A percentile compares a stretch with the other conserved stretches of the same genome.
Evolutionary conservation across 2,888 invertebrate species (phyloP).

Genomic region (Augochlorella aurata): DNA sequence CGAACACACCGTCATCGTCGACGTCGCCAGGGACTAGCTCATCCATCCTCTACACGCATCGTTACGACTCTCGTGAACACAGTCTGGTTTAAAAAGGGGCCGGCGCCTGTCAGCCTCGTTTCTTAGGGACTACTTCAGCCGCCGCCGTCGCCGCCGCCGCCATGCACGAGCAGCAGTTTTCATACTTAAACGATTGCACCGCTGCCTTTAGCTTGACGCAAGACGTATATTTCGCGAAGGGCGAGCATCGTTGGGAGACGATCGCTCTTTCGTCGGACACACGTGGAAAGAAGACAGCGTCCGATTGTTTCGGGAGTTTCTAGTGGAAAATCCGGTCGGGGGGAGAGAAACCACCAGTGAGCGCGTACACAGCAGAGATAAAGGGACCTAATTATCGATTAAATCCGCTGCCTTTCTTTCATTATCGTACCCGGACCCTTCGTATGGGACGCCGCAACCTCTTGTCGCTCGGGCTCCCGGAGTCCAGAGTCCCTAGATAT

Average conservation of each 20-base stretch:
- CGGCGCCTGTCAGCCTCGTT: conserved; percentile 30
- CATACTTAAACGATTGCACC: conserved; percentile 43
- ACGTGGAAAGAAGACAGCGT: neutral
- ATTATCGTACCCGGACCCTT: conserved; percentile 13
- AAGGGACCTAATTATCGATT: conserved; percentile 57
- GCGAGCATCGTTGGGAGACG: conserved; percentile 17
- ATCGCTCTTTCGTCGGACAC: neutral
- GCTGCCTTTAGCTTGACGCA: conserved; percentile 45
- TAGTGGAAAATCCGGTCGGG: neutral
- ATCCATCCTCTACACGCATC: conserved; percentile 79
- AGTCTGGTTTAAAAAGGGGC: conserved; percentile 74
- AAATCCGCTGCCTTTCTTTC: conserved; percentile 55
- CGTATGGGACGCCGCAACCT: neutral
- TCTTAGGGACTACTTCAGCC: conserved; percentile 17
- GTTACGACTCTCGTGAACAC: conserved; percentile 78
- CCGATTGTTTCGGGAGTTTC: neutral
- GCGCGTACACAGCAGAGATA: conserved; percentile 17
- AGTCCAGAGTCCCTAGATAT: neutral
- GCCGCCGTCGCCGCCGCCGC: neutral
- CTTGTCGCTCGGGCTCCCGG: neutral
- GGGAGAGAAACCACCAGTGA: neutral
- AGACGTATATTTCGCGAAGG: neutral
- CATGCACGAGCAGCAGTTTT: conserved; percentile 46
- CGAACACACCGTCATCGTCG: conserved; percentile 77
- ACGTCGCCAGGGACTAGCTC: conserved; percentile 78